Evolutionary conservation across 2,888 invertebrate genomes (phyloP).

Genomic region (Melanargia galathea): DNA sequence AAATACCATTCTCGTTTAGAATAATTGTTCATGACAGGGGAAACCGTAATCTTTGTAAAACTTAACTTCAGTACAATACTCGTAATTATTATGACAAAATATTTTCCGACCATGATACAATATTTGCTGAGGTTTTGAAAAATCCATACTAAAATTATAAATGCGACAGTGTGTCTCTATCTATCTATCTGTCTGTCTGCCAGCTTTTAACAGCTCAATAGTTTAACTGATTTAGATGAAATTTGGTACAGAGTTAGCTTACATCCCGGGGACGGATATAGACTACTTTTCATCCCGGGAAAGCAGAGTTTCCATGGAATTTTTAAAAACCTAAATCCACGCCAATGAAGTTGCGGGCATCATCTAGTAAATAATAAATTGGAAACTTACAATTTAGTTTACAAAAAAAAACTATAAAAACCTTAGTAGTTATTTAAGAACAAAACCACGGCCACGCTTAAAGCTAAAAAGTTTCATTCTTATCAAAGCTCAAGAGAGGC

Average conservation of each 20-base stretch:
- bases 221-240: no score
- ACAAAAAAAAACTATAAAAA: conserved; percentile 7
- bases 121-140: background rate
- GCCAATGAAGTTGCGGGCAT: no score
- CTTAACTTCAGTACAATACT: conserved; percentile 5
- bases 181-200: no score
- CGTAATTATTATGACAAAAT: background rate
- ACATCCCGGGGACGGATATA: no score
- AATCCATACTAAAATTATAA: background rate
- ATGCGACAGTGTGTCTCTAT: no score
- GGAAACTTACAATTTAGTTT: background rate
- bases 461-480: conserved; percentile 40
- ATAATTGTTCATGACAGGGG: conserved; percentile 14
- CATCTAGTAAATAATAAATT: no score
- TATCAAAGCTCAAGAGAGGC: conserved; percentile 42
- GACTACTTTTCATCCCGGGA: no score
- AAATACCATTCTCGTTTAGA: conserved; percentile 25
- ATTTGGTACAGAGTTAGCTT: no score
- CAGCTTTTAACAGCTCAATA: no score
- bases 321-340: no score
- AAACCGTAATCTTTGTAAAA: conserved; percentile 16
- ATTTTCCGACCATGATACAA: background rate
- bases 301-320: no score
- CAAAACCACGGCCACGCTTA: conserved; percentile 23
- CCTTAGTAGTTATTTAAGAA: conserved; percentile 22